phyloP scores from a whole-genome alignment of 1,140 invertebrate species.

The Drosophila subobscura region DNA sequence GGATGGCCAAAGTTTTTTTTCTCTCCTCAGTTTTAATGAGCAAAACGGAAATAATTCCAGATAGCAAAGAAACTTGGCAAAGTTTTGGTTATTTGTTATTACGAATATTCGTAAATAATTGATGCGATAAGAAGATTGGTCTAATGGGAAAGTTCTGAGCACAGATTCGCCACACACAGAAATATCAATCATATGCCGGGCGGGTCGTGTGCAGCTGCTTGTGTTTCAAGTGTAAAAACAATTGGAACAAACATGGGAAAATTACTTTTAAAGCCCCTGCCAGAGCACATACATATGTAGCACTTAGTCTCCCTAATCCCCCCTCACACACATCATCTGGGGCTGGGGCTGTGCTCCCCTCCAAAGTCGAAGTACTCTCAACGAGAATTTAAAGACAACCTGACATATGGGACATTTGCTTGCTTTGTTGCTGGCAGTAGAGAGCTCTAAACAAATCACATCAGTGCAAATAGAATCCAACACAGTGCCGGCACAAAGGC shows the following conservation, averaged over 20 bases:
- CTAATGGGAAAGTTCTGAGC: constrained; percentile 19
- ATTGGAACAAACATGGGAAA: constrained; percentile 58
- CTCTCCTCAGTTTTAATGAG: constrained; percentile 23
- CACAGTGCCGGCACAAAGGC: constrained; percentile 61
- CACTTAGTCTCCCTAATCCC: constrained; percentile 45
- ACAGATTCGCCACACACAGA: constrained; percentile 9
- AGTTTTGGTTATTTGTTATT: constrained; percentile 34
- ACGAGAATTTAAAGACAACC: constrained; percentile 69
- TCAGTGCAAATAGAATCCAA: constrained; percentile 74
- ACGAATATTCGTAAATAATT: constrained; percentile 25
- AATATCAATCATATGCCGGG: constrained; percentile 65
- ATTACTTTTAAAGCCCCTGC: constrained; percentile 70
- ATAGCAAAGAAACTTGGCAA: constrained; percentile 28
- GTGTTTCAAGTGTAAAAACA: constrained; percentile 53
- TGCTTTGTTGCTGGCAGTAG: not conserved
- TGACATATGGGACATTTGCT: constrained; percentile 51
- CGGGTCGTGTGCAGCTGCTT: constrained; percentile 31
- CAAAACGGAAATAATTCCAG: constrained; percentile 11
- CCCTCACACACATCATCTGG: no score
- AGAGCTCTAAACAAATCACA: constrained; percentile 74
- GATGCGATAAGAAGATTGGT: constrained; percentile 15
- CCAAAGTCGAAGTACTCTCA: constrained; percentile 11
- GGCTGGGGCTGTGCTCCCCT: not conserved
- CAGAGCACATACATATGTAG: constrained; percentile 60
- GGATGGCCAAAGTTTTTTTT: constrained; percentile 24